Evolutionary conservation across 1,140 invertebrate genomes (phyloP), one percentile per base, ranked within the genome.

Genomic region (Aphaenogaster ashmeadi): DNA sequence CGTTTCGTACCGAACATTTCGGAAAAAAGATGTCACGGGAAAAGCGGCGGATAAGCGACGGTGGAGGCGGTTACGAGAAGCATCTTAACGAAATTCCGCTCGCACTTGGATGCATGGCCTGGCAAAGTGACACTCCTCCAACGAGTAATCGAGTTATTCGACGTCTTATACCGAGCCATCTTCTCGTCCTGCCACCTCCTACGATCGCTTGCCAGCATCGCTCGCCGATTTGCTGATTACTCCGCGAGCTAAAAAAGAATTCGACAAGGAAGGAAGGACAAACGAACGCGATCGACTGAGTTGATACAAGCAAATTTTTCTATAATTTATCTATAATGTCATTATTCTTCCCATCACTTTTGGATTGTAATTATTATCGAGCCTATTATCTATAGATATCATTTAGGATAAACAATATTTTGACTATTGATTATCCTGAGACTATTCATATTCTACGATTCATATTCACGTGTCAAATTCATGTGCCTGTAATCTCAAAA

Each of bases 191-290:
- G 56, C 21, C 41, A 33, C 11, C 91, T 47, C 62, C 74, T 78
- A 47, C 84, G 90, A 88, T 92, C 90, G 86, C 86, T 90, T 89
- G 88, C 88, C 86, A 88, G 87, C 87, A 78, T 77, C 90, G 89
- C 91, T 93, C 89, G 91, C 84, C 93, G 94, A 94, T 94, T 94
- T 94, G 91, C 92, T 94, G 93, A 94, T 94, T 94, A 93, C 92
- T 94, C 66, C 80, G 52, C 67, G 71, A 88, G 75, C 60, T 78
- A 90, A 89, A 90, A 88, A 87, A 87, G 75, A 87, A 36, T 66
- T 50, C 9, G 58, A n/a, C 9, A 54, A 2, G 58, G 36, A 67
- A 50, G 13, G 18, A 52, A 60, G 41, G 60, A 54, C 58, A 84
- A 90, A 87, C 52, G 71, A 75, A 88, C 15, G 74, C 79, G 81